Evolutionary conservation across 2,113 vertebrate genomes (phyloP), one percentile per base, ranked within the genome.

Genomic region (Cynocephalus volans): DNA sequence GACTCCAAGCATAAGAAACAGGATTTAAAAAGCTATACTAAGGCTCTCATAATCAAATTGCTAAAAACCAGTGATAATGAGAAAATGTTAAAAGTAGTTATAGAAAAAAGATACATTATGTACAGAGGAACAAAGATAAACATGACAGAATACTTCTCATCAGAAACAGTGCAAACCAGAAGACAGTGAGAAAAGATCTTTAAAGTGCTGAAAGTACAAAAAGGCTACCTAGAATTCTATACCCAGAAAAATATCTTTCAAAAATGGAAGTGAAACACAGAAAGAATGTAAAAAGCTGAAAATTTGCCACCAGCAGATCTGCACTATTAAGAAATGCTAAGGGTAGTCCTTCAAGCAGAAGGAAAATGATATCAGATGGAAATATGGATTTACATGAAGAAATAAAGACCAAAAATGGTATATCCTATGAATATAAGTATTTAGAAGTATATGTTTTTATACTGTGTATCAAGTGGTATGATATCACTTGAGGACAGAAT

Each of bases 391-490:
- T 41, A 41, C 41, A 41, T 41, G 41, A 41, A 41, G 41, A 41
- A 41, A 41, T 41, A 41, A 41, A 41, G 41, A 41, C 41, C 33
- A 58, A 50, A 73, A 83, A 56, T 31, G 48, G 15, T 67, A 75
- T 75, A 73, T 65, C 10, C 26, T 45, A 41, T 41, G 33, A 81
- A 81, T 72, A 26, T 54, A 89, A 89, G n/a, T 65, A 89, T 75
- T 94, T 83, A 89, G 48, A 81, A 72, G 48, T 64, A 45, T 17
- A 65, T 65, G 28, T 54, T 94, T 82, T 75, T 48, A 82, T 48
- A 41, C 14, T 62, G n/a, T 72, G 64, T 26, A 73, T 79, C 21
- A 87, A 87, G 76, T 41, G 41, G 41, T 41, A 41, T 41, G 41
- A 41, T 41, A 41, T 41, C 41, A 41, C 41, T 41, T 41, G 52